Conservation (phyloP, 2,797 vertebrate species). For the Columba guinea region DNA sequence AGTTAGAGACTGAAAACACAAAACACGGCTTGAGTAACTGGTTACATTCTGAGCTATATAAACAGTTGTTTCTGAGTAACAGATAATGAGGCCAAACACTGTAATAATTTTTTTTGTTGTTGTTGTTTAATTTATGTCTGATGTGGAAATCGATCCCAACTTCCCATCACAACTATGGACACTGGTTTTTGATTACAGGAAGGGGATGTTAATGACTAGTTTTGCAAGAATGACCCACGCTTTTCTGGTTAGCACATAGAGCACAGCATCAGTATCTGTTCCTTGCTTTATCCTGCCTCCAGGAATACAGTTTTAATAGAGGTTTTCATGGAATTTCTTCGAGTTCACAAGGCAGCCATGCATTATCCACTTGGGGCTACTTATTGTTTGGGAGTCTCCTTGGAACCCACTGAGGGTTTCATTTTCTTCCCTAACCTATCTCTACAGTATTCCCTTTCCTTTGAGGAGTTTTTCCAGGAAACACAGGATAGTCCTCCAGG, state of each 20-base stretch:
- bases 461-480: not conserved
- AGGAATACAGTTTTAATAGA: not conserved
- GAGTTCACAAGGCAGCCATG: not conserved
- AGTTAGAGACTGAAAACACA: not conserved
- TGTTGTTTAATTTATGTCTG: not conserved
- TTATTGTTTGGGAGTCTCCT: not conserved
- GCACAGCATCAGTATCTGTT: not conserved
- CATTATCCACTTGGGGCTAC: not conserved
- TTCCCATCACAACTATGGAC: not conserved
- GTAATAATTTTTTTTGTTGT: not conserved
- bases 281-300: not conserved
- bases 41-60: not conserved
- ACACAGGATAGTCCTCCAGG: not conserved
- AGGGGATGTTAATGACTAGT: not conserved
- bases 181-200: not conserved
- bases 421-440: not conserved
- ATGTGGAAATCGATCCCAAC: not conserved
- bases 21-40: not conserved
- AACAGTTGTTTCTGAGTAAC: not conserved
- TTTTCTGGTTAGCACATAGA: not conserved
- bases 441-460: not conserved
- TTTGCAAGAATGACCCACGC: not conserved
- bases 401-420: not conserved
- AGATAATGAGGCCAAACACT: not conserved
- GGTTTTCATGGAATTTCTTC: not conserved